Percentiles rank a stretch among this genome's conserved stretches.
Conservation (phyloP, 2,888 invertebrate species). For the Bursaphelenchus okinawaensis region DNA sequence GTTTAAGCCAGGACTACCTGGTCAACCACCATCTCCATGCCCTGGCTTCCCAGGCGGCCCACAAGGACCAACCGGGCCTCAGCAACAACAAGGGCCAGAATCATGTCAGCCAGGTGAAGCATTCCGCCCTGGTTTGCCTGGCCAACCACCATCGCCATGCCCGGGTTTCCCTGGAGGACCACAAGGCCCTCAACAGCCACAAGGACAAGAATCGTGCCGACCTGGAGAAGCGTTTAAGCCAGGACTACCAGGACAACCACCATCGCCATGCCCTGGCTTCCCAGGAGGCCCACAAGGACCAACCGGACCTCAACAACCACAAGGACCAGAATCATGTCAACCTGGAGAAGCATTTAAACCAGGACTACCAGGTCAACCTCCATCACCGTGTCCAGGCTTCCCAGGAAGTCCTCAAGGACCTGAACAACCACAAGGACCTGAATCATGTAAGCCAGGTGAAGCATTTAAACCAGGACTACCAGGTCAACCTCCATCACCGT, state of each 20-base stretch:
- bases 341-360: no score
- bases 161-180: neutral
- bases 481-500: no score
- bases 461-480: no score
- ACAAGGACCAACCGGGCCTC: neutral
- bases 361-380: neutral
- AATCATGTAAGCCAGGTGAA: no score
- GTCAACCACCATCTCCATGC: no score
- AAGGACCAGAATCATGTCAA: conserved; percentile 10
- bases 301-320: conserved; percentile 5
- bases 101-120: neutral
- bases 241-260: conserved; percentile 1
- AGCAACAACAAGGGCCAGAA: neutral
- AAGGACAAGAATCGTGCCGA: neutral
- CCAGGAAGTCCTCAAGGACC: conserved; percentile 13
- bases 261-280: neutral
- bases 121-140: neutral
- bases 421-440: conserved; percentile 2
- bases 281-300: conserved; percentile 6
- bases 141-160: neutral
- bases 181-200: neutral
- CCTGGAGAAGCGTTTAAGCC: neutral
- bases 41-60: neutral
- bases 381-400: no score
- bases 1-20: no score